Percentiles rank a stretch among this genome's conserved stretches.
These are phyloP conservation scores for Andrena praecox DNA, from an alignment of 2,888 invertebrate species.

Conservation along the genomic window DNA sequence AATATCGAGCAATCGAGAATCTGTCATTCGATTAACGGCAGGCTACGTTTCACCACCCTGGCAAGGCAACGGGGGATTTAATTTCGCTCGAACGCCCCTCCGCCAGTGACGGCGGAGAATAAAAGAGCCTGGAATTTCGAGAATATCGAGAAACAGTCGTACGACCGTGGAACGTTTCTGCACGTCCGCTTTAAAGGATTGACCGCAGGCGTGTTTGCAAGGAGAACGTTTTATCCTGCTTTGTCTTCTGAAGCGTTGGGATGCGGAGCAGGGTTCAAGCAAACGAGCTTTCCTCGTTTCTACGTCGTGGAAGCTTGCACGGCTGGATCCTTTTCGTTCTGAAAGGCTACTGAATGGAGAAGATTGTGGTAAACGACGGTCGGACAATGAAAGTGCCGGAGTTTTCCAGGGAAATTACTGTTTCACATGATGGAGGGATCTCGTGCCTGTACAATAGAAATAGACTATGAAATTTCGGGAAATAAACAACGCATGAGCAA, in stretches of 20 bases:
- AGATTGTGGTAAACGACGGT: slow-evolving; percentile 13
- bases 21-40: slow-evolving; percentile 68
- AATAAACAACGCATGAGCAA: neutral
- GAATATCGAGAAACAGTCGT: slow-evolving; percentile 21
- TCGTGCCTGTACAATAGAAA: too few relatives aligned
- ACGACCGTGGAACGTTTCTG: slow-evolving; percentile 36
- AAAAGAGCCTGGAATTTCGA: slow-evolving; percentile 40
- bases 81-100: slow-evolving; percentile 51
- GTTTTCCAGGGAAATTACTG: neutral
- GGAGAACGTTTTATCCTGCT: slow-evolving; percentile 49
- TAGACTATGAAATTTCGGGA: too few relatives aligned
- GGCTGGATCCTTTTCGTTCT: slow-evolving; percentile 22
- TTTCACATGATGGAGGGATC: too few relatives aligned
- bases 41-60: slow-evolving; percentile 51
- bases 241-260: slow-evolving; percentile 46
- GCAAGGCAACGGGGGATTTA: slow-evolving; percentile 54
- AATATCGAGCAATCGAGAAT: slow-evolving; percentile 64
- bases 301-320: slow-evolving; percentile 30
- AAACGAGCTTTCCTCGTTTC: slow-evolving; percentile 49
- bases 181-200: slow-evolving; percentile 70
- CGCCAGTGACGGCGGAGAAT: slow-evolving; percentile 50
- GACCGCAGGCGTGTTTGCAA: slow-evolving; percentile 55
- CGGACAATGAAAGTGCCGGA: neutral
- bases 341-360: slow-evolving; percentile 4
- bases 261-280: slow-evolving; percentile 49